Evolutionary conservation across 2,797 vertebrate genomes (phyloP).

Genomic region (Microchirus variegatus): DNA sequence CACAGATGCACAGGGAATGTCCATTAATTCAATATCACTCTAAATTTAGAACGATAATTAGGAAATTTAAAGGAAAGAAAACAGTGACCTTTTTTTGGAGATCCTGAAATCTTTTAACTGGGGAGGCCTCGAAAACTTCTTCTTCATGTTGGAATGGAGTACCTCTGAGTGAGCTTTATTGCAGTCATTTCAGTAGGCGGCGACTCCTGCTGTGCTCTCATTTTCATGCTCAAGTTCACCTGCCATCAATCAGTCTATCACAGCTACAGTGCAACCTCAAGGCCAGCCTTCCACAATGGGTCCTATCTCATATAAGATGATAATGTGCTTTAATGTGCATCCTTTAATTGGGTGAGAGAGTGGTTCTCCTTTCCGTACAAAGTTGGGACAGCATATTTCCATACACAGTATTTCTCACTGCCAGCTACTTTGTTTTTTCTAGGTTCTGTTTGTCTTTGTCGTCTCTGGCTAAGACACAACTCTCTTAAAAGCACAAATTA

Average conservation of each 20-base stretch:
- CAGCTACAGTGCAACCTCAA: conserved; percentile 4
- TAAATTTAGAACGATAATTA: conserved; percentile 11
- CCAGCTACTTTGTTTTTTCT: too few relatives aligned
- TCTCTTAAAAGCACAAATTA: too few relatives aligned
- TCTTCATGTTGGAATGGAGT: conserved; percentile 5
- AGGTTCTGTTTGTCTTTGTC: too few relatives aligned
- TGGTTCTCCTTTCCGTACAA: too few relatives aligned
- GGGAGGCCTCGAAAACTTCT: conserved; percentile 23
- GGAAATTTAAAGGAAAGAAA: conserved; percentile 2
- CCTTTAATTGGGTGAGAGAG: too few relatives aligned
- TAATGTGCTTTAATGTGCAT: too few relatives aligned
- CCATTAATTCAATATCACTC: not conserved
- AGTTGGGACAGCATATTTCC: too few relatives aligned
- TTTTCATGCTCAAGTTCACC: conserved; percentile 60
- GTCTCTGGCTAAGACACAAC: too few relatives aligned
- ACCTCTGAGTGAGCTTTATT: conserved; percentile 49
- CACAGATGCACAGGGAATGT: conserved; percentile 25
- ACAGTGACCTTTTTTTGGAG: conserved; percentile 1
- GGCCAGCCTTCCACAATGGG: too few relatives aligned
- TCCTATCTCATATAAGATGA: too few relatives aligned
- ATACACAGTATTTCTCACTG: too few relatives aligned
- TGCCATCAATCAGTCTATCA: conserved; percentile 27
- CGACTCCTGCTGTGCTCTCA: conserved; percentile 40
- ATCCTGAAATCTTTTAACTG: conserved; percentile 10
- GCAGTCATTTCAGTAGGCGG: conserved; percentile 43